Evolutionary conservation across 2,113 vertebrate genomes (phyloP), one percentile per base, ranked within the genome.

Genomic region (Guaruba guarouba): DNA sequence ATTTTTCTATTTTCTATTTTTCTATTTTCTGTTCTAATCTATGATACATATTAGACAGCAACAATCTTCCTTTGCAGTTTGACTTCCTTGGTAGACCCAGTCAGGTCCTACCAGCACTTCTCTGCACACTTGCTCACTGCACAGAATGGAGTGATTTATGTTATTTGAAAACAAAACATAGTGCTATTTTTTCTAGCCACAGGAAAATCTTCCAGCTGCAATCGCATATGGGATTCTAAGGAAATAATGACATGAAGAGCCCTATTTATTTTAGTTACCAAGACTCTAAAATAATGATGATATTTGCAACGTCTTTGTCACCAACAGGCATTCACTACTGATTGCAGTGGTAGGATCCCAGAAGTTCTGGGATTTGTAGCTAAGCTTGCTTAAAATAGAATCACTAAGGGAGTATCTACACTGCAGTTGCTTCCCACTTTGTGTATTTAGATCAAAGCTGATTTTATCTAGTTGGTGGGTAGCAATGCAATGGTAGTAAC

Each of bases 191-290:
- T 94, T 74, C 33, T 86, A 88, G 82, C 64, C 59, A 83, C 54
- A 74, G 55, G 79, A 82, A 91, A 94, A 77, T 92, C 63, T 92
- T 96, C 75, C 95, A 95, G 82, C 68, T 94, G 93, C 59, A 90
- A 55, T 93, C 51, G 59, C 85, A 44, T 77, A 54, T 63, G 79
- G 68, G 35, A 74, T 90, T 94, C 75, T 90, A 86, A 74, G 82
- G 78, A 94, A 94, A 90, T 83, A 80, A 96, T 86, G 85, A 81
- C 67, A 86, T 88, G 90, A 93, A 80, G 75, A 95, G 63, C 23
- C 43, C n/a, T 90, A 77, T 85, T 94, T 67, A 88, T 86, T 91
- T 87, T 87, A 74, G 82, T 77, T 86, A 84, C 49, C 24, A 18
- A 15, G 63, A 62, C 59, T 79, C 78, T 49, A 74, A 77, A 93